Conservation (phyloP, 2,888 invertebrate species). For the Synergus japonicus region DNA sequence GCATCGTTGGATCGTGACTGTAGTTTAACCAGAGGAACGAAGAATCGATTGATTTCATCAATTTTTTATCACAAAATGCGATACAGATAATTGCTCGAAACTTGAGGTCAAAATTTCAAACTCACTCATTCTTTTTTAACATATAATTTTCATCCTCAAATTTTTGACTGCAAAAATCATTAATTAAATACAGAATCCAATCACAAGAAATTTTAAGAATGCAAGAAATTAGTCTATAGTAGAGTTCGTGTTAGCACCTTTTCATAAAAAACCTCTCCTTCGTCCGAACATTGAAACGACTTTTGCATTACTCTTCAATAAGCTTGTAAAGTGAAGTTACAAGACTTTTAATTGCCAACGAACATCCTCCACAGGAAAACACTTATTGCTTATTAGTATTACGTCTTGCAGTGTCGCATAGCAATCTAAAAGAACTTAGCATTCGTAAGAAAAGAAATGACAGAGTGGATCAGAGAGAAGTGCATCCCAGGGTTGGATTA, state of each 20-base stretch:
- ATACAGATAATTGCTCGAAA: not conserved
- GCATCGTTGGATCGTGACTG: not conserved
- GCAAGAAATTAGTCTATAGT: not conserved
- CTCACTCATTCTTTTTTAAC: no score
- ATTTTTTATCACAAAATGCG: not conserved
- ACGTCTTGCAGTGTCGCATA: conserved; percentile 17
- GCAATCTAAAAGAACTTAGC: conserved; percentile 27
- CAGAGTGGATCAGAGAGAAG: conserved; percentile 19
- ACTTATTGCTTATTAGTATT: conserved; percentile 36
- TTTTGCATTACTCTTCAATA: not conserved
- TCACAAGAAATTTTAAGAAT: not conserved
- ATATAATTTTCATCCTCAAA: no score
- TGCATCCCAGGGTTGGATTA: conserved; percentile 19
- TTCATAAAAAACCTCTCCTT: not conserved
- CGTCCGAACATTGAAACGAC: not conserved
- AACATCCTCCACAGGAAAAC: conserved; percentile 3
- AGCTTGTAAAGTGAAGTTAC: conserved; percentile 4
- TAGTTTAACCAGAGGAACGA: not conserved
- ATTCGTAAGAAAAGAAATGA: conserved; percentile 26
- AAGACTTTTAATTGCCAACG: conserved; percentile 6
- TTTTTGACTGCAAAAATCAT: no score
- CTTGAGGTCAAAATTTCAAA: no score
- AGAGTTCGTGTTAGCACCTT: not conserved
- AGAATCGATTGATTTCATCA: conserved; percentile 10
- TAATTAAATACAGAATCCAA: no score